These are phyloP conservation scores for Prinia subflava DNA, from an alignment of 2,113 vertebrate genomes.

Conservation along the genomic window DNA sequence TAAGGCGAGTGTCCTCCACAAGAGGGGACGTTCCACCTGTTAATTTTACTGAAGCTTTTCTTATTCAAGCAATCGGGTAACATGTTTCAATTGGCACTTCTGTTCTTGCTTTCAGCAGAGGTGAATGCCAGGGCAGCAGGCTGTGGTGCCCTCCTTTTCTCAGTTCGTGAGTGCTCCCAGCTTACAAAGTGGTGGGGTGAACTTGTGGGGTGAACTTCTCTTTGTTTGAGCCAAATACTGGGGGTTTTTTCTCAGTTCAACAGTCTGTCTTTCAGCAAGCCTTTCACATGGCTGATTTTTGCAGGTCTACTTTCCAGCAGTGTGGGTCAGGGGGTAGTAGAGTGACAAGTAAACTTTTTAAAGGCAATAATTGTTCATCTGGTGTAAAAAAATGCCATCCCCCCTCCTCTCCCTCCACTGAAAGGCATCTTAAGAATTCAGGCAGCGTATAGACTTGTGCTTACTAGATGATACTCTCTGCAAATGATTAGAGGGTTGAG, in stretches of 20 bases:
- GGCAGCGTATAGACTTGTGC: neutral
- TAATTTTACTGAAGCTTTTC: neutral
- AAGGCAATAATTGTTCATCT: neutral
- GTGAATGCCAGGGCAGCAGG: neutral
- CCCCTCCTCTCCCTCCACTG: neutral
- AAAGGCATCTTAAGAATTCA: neutral
- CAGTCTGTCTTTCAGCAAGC: neutral
- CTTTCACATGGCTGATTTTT: neutral
- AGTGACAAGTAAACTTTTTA: neutral
- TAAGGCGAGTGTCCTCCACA: neutral
- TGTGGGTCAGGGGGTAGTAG: neutral
- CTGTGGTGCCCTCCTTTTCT: neutral
- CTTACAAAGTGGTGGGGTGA: neutral
- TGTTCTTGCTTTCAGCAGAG: neutral
- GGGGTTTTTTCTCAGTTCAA: neutral
- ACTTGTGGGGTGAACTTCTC: neutral
- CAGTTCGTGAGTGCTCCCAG: neutral
- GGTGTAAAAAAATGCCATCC: neutral
- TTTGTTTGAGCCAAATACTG: neutral
- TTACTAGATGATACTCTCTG: neutral
- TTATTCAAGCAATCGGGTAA: neutral
- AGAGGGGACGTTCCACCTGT: neutral
- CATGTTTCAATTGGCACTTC: rapidly evolving
- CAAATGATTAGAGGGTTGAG: neutral
- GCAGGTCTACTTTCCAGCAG: neutral